These are phyloP conservation scores for Telmatherina bonti DNA, from an alignment of 2,797 vertebrate species.

Conservation along the genomic window DNA sequence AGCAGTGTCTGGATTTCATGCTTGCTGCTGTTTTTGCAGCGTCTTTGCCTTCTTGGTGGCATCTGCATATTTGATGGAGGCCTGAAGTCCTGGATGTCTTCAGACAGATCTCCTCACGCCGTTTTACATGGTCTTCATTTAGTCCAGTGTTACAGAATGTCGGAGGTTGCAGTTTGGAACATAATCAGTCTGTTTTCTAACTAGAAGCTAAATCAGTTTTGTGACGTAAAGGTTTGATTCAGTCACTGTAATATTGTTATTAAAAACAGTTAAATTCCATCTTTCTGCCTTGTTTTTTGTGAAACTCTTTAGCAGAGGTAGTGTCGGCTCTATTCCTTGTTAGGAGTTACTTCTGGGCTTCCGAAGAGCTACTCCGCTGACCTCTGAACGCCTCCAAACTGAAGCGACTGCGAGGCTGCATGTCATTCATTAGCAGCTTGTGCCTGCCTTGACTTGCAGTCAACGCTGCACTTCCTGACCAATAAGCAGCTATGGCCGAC, in stretches of 20 bases:
- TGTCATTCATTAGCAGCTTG: constrained; percentile 78
- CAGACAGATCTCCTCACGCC: background rate
- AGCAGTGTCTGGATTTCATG: too few relatives aligned
- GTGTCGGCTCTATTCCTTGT: background rate
- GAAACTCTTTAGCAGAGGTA: background rate
- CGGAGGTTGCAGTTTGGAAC: constrained; percentile 11
- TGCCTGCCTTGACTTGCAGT: constrained; percentile 79
- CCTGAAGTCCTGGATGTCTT: constrained; percentile 1
- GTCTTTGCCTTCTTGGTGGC: too few relatives aligned
- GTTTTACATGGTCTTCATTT: constrained; percentile 20
- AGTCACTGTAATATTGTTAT: background rate
- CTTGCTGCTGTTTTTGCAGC: background rate
- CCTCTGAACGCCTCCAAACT: constrained; percentile 42
- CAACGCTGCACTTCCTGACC: constrained; percentile 78
- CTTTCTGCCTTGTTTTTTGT: too few relatives aligned
- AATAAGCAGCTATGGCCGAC: constrained; percentile 73
- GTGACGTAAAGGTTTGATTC: background rate
- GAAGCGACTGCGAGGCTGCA: constrained; percentile 42
- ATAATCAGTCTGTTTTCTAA: constrained; percentile 8
- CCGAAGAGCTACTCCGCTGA: constrained; percentile 11
- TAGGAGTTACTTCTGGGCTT: constrained; percentile 16
- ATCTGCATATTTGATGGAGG: too few relatives aligned
- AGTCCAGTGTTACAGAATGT: constrained; percentile 27
- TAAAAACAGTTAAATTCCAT: too few relatives aligned
- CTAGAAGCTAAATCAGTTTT: constrained; percentile 4